Base-by-base conservation (phyloP, 2,113 vertebrate species). In the Brachyhypopomus gauderio region DNA sequence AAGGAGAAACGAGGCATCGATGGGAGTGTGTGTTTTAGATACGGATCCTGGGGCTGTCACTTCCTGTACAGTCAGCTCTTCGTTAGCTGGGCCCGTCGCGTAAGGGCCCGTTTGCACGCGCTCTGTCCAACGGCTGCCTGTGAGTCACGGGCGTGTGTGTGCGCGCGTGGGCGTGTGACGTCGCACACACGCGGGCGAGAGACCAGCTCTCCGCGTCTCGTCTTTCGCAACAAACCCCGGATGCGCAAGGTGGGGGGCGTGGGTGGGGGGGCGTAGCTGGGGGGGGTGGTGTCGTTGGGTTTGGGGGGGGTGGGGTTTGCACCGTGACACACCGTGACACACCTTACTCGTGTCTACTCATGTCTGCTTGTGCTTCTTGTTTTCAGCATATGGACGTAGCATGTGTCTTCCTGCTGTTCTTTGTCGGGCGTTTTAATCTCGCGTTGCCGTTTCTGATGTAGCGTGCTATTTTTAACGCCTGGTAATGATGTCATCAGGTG, bases 161-260 rank as follows among this genome's bases (percentile, higher is more conserved):
- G 59, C 45, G 23, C 41, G 2, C 55, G 36, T 63, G 25, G 75
- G 67, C 38, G 41, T 66, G 58, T 41, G 19, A 81, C 12, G 60
- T 84, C 67, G 77, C 7, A 0, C 45, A 48, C 30, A 79, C 3
- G 45, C 3, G 45, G 59, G 72, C 22, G 5, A 75, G 84, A 27
- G 55, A 75, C 70, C 5, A 72, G 34, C 25, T 20, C 36, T 22
- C 34, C 45, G 36, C 27, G 80, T 59, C 22, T 22, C 14, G 22
- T 81, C 34, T 81, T 81, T 77, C 52, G 67, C 83, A 77, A 73
- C 52, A 25, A 27, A 81, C 52, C 25, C 27, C 34, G 34, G 76
- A 56, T 67, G 30, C 30, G 30, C 30, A 3, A 3, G 30, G 30
- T 30, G 30, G 30, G 30, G 30, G 30, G 30, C 3, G 30, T 1